Conservation (phyloP, 2,888 invertebrate species). For the Rhamphomyia laevipes region DNA sequence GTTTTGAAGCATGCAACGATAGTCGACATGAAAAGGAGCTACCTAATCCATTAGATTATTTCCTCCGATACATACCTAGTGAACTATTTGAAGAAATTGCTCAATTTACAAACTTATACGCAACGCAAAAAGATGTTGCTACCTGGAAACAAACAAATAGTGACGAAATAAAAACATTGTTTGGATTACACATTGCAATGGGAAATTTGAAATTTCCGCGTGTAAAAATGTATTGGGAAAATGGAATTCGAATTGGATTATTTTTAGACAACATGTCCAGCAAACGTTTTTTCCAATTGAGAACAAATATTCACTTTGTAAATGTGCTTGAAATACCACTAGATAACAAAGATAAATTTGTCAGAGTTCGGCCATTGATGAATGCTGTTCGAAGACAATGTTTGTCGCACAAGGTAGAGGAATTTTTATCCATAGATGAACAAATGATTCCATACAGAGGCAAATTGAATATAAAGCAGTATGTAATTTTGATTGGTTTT, state of each 20-base stretch:
- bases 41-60: background rate
- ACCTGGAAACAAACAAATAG: background rate
- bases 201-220: background rate
- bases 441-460: background rate
- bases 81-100: background rate
- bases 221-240: background rate
- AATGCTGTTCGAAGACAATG: background rate
- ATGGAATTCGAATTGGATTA: background rate
- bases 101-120: background rate
- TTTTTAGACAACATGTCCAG: background rate
- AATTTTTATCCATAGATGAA: background rate
- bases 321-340: background rate
- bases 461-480: background rate
- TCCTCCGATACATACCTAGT: background rate
- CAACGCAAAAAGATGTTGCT: background rate
- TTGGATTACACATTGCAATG: background rate
- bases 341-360: background rate
- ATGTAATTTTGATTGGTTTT: background rate
- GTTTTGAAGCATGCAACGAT: too few relatives aligned
- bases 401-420: background rate
- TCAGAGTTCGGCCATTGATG: background rate
- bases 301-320: background rate
- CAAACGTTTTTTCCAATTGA: background rate
- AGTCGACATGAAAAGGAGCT: too few relatives aligned
- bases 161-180: background rate